phyloP scores from a whole-genome alignment of 2,797 vertebrate genomes.

The Myotis myotis region DNA sequence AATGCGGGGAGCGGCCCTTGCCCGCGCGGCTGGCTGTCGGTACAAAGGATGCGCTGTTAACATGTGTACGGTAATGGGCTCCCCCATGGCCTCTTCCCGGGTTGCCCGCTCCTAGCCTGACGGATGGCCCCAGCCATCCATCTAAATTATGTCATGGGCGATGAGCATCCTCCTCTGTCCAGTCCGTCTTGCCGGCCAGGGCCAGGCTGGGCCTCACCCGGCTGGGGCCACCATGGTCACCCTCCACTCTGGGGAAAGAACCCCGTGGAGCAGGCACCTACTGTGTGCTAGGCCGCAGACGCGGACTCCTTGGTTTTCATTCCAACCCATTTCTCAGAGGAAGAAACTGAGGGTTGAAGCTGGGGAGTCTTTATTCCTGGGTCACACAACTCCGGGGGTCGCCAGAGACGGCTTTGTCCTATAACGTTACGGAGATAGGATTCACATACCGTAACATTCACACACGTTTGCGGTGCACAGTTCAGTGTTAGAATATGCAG shows the following conservation, averaged over 20 bases:
- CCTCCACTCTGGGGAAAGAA: not conserved
- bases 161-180: slow-evolving; percentile 88
- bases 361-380: not conserved
- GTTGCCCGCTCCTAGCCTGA: slow-evolving; percentile 84
- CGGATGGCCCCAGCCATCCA: slow-evolving; percentile 90
- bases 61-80: slow-evolving; percentile 93
- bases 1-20: slow-evolving; percentile 85
- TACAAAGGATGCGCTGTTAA: slow-evolving; percentile 92
- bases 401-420: not conserved
- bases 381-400: not conserved
- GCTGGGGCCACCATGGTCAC: slow-evolving; percentile 48
- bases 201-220: slow-evolving; percentile 82
- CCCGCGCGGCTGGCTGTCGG: slow-evolving; percentile 88
- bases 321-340: not conserved
- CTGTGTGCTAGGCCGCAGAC: not conserved
- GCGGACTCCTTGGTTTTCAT: not conserved
- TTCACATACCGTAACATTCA: not conserved
- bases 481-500: not conserved
- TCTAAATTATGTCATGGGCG: slow-evolving; percentile 92
- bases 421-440: not conserved
- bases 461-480: not conserved
- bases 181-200: slow-evolving; percentile 63
- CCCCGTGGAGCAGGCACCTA: not conserved
- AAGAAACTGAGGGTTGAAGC: not conserved
- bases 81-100: slow-evolving; percentile 86